A percentile compares a stretch with the other conserved stretches of the same genome.
Conservation (phyloP, 2,888 invertebrate species). For the Lepidochitona cinerea region DNA sequence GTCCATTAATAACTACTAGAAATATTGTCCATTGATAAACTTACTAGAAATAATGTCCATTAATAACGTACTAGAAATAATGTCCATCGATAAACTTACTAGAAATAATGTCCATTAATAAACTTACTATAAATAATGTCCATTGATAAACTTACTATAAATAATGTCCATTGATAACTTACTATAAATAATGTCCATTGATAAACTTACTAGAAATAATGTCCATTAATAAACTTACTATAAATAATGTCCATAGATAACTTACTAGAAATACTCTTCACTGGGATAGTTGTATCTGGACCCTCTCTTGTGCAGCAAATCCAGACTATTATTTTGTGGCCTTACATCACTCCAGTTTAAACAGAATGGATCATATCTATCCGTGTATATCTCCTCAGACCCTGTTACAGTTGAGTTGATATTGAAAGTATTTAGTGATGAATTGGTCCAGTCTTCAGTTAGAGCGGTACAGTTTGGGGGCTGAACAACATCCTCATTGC, state of each 20-base stretch:
- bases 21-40: no score
- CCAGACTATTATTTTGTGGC: not conserved
- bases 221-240: no score
- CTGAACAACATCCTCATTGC: not conserved
- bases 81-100: no score
- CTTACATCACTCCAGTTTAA: not conserved
- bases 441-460: not conserved
- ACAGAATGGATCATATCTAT: not conserved
- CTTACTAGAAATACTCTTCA: conserved; percentile 63
- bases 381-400: not conserved
- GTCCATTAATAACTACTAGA: no score
- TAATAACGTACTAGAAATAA: no score
- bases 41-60: no score
- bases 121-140: no score
- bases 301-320: not conserved
- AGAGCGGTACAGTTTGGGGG: not conserved
- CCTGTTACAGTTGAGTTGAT: not conserved
- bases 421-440: not conserved
- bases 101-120: no score
- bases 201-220: no score
- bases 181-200: no score
- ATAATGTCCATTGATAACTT: no score
- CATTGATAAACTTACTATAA: no score
- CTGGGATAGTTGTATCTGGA: conserved; percentile 38
- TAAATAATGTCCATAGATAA: not conserved